These are phyloP conservation scores for Struthio camelus DNA, from an alignment of 2,113 vertebrate genomes.

Conservation along the genomic window DNA sequence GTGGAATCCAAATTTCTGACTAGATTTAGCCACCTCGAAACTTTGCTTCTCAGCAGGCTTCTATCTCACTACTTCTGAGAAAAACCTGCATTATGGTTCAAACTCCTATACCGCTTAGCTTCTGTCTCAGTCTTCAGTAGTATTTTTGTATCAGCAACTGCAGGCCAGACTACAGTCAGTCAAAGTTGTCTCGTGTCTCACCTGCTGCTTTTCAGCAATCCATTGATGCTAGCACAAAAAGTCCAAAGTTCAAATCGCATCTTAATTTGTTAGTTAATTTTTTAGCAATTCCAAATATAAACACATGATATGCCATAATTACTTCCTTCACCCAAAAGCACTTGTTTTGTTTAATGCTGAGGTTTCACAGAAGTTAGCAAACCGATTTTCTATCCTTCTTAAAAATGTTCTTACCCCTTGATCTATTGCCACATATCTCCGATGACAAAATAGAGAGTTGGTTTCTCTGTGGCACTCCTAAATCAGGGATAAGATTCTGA, in stretches of 20 bases:
- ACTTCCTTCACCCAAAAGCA: accelerated
- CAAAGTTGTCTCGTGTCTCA: background rate
- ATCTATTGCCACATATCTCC: background rate
- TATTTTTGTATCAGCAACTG: background rate
- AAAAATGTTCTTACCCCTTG: background rate
- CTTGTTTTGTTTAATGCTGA: background rate
- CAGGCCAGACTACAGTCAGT: background rate
- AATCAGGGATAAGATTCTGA: background rate
- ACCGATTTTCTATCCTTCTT: background rate
- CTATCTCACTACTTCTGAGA: background rate
- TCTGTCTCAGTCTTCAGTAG: background rate
- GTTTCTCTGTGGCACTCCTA: background rate
- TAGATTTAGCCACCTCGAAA: background rate
- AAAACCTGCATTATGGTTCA: background rate
- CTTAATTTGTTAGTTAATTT: background rate
- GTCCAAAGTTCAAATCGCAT: background rate
- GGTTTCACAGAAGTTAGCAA: background rate
- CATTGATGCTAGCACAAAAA: background rate
- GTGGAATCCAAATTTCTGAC: background rate
- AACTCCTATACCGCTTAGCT: background rate
- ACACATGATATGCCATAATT: background rate
- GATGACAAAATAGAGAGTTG: background rate
- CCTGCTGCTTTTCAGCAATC: background rate
- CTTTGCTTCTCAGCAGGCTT: background rate
- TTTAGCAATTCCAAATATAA: background rate